Conservation (phyloP, 2,888 invertebrate species). For the Lepidocyrtoides sp. region DNA sequence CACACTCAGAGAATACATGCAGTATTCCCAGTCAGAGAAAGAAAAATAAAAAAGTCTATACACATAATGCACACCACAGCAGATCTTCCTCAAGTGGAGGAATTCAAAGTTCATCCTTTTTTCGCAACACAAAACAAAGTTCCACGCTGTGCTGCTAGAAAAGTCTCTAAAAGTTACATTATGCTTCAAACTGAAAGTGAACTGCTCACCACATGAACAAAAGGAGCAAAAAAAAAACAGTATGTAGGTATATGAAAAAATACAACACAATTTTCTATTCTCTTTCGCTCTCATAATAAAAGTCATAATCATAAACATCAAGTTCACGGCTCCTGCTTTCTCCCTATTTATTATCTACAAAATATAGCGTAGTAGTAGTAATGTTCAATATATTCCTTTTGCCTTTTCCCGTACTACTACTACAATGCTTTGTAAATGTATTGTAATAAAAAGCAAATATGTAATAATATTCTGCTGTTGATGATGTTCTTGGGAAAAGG, state of each 20-base stretch:
- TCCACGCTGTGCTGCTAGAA: too few relatives aligned
- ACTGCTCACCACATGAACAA: too few relatives aligned
- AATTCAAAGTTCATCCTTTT: slow-evolving; percentile 11
- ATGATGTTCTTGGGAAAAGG: not conserved
- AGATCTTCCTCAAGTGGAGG: not conserved
- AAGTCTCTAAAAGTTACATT: too few relatives aligned
- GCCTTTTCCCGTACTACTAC: not conserved
- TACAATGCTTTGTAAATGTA: not conserved
- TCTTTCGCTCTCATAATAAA: slow-evolving; percentile 52
- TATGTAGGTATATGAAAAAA: not conserved
- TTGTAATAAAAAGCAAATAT: not conserved
- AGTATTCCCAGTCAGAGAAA: not conserved
- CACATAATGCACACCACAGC: too few relatives aligned
- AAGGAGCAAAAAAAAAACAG: not conserved
- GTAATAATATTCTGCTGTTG: not conserved
- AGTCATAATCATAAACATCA: slow-evolving; percentile 76
- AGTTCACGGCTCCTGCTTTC: slow-evolving; percentile 70
- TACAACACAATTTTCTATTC: slow-evolving; percentile 36
- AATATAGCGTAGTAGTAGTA: not conserved
- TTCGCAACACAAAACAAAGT: slow-evolving; percentile 22
- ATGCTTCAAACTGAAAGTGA: slow-evolving; percentile 35
- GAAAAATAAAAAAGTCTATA: not conserved
- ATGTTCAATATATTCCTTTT: not conserved
- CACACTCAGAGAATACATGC: slow-evolving; percentile 7
- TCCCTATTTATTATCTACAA: slow-evolving; percentile 9